Base-by-base conservation (phyloP, 2,888 invertebrate genomes). In the Cosmia pyralina region DNA sequence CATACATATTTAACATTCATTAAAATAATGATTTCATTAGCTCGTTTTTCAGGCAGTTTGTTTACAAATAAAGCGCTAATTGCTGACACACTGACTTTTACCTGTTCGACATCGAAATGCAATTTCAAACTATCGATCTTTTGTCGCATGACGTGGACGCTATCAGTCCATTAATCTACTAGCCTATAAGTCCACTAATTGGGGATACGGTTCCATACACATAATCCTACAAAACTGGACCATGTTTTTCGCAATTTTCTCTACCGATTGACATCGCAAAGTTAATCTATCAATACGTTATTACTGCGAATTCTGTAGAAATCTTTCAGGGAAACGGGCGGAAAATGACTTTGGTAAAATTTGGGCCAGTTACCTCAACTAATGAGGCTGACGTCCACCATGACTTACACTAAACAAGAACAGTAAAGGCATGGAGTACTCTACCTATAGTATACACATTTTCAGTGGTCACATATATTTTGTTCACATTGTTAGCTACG, bases 381-480 rank as follows among this genome's bases (percentile, higher is more conserved):
- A 95, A 95, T 95, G 95, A 94, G 93, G 92, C 95, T 92, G 92
- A 95, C 92, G 92, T 94, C 94, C 94, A 90, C 92, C 92, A 92
- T 93, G 91, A 93, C 93, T 93, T 88, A 79, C 90, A 91, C 90
- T 91, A 93, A 93, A 92, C 89, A 89, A 88, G 92, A 90, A 92
- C 87, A 92, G 75, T 10, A 84, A 90, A 88, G 46, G n/a, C 34
- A 48, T 89, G 53, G 93, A 94, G 87, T 79, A 38, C 81, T 28
- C 63, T 7, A 15, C 34, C 8, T 22, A 6, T 11, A 50, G 7
- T 17, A 41, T 53, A 63, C 3, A 53, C n/a, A 6, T 62, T 44
- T 53, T 44, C 5, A 4, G 10, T 3, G 6, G 0, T 15, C 15
- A 19, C 4, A 52, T 63, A 46, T 28, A 46, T 57, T 44, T 41